phyloP scores from a whole-genome alignment of 2,797 vertebrate genomes.

The Peromyscus attwateri region DNA sequence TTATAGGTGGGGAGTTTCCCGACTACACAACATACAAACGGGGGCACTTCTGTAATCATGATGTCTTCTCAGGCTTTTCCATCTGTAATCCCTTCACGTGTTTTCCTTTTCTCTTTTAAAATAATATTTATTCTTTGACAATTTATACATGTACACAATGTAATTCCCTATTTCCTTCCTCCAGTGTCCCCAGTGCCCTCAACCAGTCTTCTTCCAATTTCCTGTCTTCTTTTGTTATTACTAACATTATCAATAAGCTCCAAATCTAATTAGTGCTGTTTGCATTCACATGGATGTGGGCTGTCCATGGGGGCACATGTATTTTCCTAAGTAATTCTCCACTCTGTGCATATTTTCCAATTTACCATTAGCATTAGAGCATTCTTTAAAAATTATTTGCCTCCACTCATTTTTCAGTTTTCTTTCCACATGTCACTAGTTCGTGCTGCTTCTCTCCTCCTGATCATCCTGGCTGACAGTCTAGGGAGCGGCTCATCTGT shows the following conservation, averaged over 20 bases:
- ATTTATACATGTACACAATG: background rate
- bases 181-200: background rate
- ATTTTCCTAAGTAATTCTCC: constrained; percentile 10
- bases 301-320: background rate
- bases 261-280: background rate
- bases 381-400: background rate
- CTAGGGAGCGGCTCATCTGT: background rate
- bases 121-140: background rate
- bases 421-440: background rate
- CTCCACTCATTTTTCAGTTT: background rate
- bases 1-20: background rate
- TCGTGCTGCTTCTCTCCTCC: background rate
- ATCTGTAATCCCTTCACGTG: background rate
- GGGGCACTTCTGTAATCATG: background rate
- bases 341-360: constrained; percentile 6
- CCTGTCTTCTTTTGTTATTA: too few species aligned
- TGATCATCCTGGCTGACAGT: background rate
- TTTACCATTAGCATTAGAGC: background rate
- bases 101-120: background rate
- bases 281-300: background rate
- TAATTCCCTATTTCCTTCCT: background rate
- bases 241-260: background rate
- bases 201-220: background rate
- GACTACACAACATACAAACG: background rate
- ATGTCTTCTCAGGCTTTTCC: background rate